These are phyloP conservation scores for Lepidonotus clava DNA, from an alignment of 2,888 invertebrate genomes.

Conservation along the genomic window DNA sequence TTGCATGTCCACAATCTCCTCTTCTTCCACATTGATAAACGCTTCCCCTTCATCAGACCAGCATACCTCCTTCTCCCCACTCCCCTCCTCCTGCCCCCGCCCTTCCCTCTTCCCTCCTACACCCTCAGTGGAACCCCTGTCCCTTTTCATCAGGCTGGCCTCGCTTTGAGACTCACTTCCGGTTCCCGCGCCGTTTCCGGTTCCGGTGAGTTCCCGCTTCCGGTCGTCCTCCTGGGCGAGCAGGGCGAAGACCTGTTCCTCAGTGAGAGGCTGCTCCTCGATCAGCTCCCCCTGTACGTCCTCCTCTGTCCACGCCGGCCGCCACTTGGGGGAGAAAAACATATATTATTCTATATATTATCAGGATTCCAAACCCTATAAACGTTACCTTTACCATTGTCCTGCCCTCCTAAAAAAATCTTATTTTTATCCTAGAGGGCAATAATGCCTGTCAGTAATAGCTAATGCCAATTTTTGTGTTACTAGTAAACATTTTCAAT, in stretches of 20 bases:
- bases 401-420: too few species aligned
- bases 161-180: not conserved
- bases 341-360: too few species aligned
- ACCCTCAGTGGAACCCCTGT: not conserved
- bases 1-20: conserved; percentile 24
- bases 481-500: too few species aligned
- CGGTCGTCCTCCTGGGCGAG: conserved; percentile 12
- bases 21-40: not conserved
- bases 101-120: not conserved
- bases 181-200: not conserved
- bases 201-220: not conserved
- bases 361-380: too few species aligned
- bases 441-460: too few species aligned
- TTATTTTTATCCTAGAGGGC: too few species aligned
- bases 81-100: not conserved
- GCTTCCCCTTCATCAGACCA: not conserved
- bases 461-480: too few species aligned
- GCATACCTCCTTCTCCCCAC: not conserved
- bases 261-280: too few species aligned
- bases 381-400: too few species aligned
- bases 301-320: conserved; percentile 27
- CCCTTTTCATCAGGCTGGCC: not conserved
- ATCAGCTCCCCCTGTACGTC: conserved; percentile 7
- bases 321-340: too few species aligned
- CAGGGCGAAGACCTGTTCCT: conserved; percentile 32